Evolutionary conservation across 2,888 invertebrate genomes (phyloP).

Genomic region (Blastobasis adustella): DNA sequence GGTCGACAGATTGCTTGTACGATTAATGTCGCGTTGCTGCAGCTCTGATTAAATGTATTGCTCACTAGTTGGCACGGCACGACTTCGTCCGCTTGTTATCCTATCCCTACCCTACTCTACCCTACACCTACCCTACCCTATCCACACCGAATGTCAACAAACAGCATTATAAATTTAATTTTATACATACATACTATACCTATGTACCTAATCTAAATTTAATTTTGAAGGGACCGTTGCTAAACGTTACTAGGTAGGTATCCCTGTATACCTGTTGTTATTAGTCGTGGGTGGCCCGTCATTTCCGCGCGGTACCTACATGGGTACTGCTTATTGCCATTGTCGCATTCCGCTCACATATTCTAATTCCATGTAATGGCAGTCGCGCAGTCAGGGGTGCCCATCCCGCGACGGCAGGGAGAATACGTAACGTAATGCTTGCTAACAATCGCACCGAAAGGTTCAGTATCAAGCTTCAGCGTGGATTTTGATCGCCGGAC

Average conservation of each 20-base stretch:
- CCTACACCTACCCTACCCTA: neutral
- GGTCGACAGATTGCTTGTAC: too few species aligned
- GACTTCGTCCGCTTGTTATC: neutral
- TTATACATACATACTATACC: neutral
- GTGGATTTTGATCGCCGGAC: neutral
- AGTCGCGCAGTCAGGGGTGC: neutral
- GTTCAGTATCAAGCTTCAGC: too few species aligned
- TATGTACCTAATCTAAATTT: too few species aligned
- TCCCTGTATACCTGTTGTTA: conserved; percentile 6
- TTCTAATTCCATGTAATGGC: conserved; percentile 25
- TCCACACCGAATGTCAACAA: neutral
- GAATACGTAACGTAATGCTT: too few species aligned
- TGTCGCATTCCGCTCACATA: conserved; percentile 34
- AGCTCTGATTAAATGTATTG: neutral
- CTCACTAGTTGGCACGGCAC: neutral
- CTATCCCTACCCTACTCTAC: neutral
- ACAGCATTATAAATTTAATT: neutral
- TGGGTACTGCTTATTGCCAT: conserved; percentile 6
- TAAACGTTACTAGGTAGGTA: neutral
- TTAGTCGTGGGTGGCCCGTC: neutral
- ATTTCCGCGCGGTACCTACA: conserved; percentile 1
- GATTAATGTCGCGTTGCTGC: too few species aligned
- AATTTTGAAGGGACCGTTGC: too few species aligned
- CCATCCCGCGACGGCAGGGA: neutral
- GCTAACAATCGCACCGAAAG: too few species aligned